phyloP scores from a whole-genome alignment of 1,140 invertebrate species.

The Choristoneura fumiferana region DNA sequence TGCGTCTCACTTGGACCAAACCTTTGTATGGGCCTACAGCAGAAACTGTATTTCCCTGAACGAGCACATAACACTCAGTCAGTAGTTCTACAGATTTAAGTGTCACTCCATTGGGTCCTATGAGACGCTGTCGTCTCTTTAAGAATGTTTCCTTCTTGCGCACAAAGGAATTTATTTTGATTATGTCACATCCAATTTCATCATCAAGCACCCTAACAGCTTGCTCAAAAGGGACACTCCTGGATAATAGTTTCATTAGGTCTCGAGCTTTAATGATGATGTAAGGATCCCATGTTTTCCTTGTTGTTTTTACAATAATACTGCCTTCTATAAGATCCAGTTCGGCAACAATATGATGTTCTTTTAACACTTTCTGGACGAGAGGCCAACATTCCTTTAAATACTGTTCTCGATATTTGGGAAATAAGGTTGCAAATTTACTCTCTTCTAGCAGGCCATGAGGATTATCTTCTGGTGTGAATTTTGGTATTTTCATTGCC shows the following conservation, averaged over 20 bases:
- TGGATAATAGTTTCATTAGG: conserved; percentile 95
- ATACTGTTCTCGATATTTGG: conserved; percentile 97
- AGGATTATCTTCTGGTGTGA: conserved; percentile 94
- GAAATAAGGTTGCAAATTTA: conserved; percentile 85
- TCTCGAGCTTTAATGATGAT: conserved; percentile 98
- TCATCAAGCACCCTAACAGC: conserved; percentile 92
- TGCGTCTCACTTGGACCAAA: conserved; percentile 93
- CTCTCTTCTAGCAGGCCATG: conserved; percentile 86
- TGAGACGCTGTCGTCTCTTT: conserved; percentile 95
- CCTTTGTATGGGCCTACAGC: conserved; percentile 97
- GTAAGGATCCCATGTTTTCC: conserved; percentile 99
- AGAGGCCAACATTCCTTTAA: conserved; percentile 97
- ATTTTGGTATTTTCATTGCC: conserved; percentile 93
- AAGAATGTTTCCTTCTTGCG: conserved; percentile 97
- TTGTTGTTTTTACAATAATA: conserved; percentile 96
- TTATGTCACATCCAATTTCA: conserved; percentile 96
- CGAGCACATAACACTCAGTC: conserved; percentile 98
- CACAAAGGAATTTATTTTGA: conserved; percentile 96
- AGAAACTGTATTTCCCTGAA: conserved; percentile 99
- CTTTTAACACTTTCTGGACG: conserved; percentile 90
- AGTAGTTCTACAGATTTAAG: conserved; percentile 98
- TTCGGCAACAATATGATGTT: conserved; percentile 92
- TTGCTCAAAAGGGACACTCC: conserved; percentile 98
- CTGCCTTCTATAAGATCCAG: conserved; percentile 97
- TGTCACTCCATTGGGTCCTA: conserved; percentile 98